Evolutionary conservation across 2,888 invertebrate species (phyloP).

Genomic region (Pharmacophagus antenor): DNA sequence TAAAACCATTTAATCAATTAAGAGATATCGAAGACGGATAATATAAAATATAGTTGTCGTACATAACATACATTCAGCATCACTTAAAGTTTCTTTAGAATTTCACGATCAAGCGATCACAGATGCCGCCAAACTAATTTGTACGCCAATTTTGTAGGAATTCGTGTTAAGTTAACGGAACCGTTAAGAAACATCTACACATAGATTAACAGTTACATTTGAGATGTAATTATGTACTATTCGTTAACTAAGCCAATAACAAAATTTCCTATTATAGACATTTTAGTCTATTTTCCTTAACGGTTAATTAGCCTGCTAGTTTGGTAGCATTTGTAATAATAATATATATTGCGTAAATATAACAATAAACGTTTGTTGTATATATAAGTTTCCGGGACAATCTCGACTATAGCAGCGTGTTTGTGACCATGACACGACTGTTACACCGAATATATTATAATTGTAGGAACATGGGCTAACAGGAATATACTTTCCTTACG

Average conservation of each 20-base stretch:
- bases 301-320: constrained; percentile 1
- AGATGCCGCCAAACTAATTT: background rate
- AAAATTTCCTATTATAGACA: constrained; percentile 15
- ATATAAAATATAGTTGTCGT: too few species aligned
- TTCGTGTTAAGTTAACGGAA: constrained; percentile 6
- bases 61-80: too few species aligned
- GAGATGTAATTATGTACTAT: constrained; percentile 20
- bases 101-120: background rate
- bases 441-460: too few species aligned
- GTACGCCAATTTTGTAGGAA: background rate
- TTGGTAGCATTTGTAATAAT: background rate
- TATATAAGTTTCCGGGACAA: background rate
- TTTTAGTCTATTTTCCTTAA: constrained; percentile 7
- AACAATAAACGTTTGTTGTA: background rate
- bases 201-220: constrained; percentile 17
- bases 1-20: too few species aligned
- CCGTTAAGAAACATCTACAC: constrained; percentile 13
- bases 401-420: background rate
- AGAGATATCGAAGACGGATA: too few species aligned
- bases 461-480: too few species aligned
- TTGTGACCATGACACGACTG: background rate
- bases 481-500: too few species aligned
- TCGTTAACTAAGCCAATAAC: constrained; percentile 24
- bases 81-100: background rate
- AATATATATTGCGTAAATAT: background rate